Evolutionary conservation across 2,888 invertebrate genomes (phyloP).

Genomic region (Nebria brevicollis): DNA sequence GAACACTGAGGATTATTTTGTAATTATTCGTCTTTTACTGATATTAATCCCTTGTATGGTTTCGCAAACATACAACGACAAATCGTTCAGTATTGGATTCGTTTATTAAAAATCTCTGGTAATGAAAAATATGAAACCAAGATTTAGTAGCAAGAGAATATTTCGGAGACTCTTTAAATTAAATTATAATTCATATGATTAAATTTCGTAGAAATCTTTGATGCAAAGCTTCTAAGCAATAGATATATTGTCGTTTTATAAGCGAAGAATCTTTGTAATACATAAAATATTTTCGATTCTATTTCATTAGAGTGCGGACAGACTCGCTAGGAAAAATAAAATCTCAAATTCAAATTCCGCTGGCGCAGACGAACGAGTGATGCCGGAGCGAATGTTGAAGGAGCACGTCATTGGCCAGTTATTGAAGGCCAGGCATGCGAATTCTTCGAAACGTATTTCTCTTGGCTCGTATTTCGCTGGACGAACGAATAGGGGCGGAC

Average conservation of each 20-base stretch:
- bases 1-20: conserved; percentile 24
- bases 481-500: neutral
- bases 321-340: conserved; percentile 11
- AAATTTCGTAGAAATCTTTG: neutral
- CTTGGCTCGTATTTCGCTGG: neutral
- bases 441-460: conserved; percentile 52
- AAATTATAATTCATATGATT: too few relatives aligned
- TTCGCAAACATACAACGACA: neutral
- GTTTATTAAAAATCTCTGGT: neutral
- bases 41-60: conserved; percentile 14
- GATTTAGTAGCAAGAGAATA: too few relatives aligned
- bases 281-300: conserved; percentile 50
- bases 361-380: conserved; percentile 2
- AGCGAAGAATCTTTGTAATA: neutral
- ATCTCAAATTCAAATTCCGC: conserved; percentile 30
- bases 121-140: neutral
- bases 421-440: conserved; percentile 58
- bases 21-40: conserved; percentile 19
- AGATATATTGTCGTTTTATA: neutral
- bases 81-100: neutral
- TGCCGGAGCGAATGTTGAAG: conserved; percentile 40
- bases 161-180: too few relatives aligned
- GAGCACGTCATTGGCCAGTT: conserved; percentile 56
- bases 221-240: neutral
- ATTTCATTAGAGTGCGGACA: conserved; percentile 56